A percentile compares a stretch with the other conserved stretches of the same genome.
Conservation (phyloP, 2,113 vertebrate genomes). For the Nycticebus coucang region DNA sequence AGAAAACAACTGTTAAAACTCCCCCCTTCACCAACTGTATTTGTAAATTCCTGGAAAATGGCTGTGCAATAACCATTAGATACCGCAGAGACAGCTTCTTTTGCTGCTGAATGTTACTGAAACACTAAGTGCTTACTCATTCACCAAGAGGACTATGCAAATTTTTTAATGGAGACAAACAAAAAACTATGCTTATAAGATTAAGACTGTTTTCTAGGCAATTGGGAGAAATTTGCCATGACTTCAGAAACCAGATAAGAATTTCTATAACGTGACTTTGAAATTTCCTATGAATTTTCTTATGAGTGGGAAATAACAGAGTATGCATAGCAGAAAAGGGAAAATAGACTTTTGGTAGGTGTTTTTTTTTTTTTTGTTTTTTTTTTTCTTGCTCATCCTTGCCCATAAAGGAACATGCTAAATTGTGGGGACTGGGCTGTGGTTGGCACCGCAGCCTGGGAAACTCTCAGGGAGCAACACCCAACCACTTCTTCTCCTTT, state of each 20-base stretch:
- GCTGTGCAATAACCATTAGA: not conserved
- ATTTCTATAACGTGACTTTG: not conserved
- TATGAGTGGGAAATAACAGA: not conserved
- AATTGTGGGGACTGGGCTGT: too few species aligned
- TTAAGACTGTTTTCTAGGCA: not conserved
- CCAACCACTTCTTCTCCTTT: too few species aligned
- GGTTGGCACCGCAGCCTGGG: too few species aligned
- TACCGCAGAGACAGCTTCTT: not conserved
- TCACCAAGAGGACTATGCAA: not conserved
- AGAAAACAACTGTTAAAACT: not conserved
- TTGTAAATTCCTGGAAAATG: not conserved
- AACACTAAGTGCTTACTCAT: not conserved
- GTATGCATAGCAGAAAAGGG: not conserved
- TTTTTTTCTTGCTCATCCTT: not conserved
- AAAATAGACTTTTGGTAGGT: not conserved
- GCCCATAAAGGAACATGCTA: not conserved
- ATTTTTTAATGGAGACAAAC: not conserved
- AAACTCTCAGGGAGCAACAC: too few species aligned
- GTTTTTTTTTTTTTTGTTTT: not conserved
- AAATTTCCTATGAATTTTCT: not conserved
- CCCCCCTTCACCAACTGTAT: not conserved
- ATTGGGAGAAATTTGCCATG: not conserved
- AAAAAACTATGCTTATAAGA: not conserved
- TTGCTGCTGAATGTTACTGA: not conserved
- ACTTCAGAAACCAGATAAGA: not conserved